Conservation (phyloP, 1,140 invertebrate genomes). For the Oncopeltus fasciatus region DNA sequence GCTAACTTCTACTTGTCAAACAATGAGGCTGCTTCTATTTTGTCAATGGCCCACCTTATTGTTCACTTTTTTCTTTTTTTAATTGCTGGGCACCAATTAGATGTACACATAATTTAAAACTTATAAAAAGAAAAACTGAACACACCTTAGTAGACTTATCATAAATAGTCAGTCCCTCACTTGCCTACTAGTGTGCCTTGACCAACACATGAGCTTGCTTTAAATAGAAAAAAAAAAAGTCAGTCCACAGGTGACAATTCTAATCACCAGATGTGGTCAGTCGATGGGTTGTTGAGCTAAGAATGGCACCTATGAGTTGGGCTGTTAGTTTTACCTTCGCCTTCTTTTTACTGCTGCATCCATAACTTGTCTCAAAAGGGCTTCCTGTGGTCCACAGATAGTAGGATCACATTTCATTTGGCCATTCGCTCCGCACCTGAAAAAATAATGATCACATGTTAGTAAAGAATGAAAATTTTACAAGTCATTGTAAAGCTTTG, state of each 20-base stretch:
- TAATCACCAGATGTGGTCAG: conserved; percentile 1
- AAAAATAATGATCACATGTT: too few species aligned
- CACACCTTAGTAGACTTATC: background rate
- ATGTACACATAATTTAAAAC: background rate
- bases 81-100: background rate
- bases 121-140: too few species aligned
- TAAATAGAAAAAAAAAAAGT: conserved; percentile 3
- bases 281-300: conserved; percentile 7
- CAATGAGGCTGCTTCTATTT: conserved; percentile 16
- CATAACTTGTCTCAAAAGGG: conserved; percentile 76
- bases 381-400: conserved; percentile 63
- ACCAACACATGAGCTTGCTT: background rate
- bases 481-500: too few species aligned
- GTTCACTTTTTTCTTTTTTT: background rate
- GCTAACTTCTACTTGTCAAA: conserved; percentile 22
- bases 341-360: conserved; percentile 52
- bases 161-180: background rate
- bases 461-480: too few species aligned
- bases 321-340: conserved; percentile 37
- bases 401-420: conserved; percentile 87
- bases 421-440: conserved; percentile 71
- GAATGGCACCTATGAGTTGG: conserved; percentile 13
- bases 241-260: background rate
- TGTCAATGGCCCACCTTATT: background rate
- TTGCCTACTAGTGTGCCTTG: background rate